Conservation (phyloP, 2,797 vertebrate species). For the Ataeniobius toweri region DNA sequence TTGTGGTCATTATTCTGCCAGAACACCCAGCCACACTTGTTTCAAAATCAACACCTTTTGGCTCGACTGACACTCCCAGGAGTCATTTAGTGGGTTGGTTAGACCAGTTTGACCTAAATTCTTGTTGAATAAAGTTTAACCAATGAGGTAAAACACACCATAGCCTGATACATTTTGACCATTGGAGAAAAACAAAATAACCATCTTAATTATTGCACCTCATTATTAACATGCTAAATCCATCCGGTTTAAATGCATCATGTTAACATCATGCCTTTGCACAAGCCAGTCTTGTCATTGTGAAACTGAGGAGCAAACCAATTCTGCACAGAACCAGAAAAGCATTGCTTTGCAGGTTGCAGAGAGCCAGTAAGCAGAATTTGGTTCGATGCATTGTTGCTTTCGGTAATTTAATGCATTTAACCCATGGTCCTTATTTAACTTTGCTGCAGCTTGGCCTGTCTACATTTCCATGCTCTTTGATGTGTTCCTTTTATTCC, state of each 20-base stretch:
- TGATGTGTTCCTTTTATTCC: not conserved
- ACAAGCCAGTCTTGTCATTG: not conserved
- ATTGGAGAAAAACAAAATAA: too few relatives aligned
- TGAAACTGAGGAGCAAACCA: constrained; percentile 17
- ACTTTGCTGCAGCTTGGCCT: not conserved
- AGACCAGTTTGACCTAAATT: not conserved
- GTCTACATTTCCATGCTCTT: not conserved
- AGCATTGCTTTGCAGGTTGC: constrained; percentile 24
- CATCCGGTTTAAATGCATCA: not conserved
- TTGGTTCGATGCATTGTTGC: not conserved
- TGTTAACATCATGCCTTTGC: not conserved
- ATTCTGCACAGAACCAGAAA: constrained; percentile 25
- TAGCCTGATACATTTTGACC: not conserved
- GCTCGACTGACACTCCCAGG: too few relatives aligned
- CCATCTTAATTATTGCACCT: not conserved
- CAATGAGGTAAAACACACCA: not conserved
- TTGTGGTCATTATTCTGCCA: not conserved
- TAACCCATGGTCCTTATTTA: not conserved
- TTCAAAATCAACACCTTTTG: too few relatives aligned
- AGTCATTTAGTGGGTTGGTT: too few relatives aligned
- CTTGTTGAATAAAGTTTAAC: not conserved
- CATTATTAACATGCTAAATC: not conserved
- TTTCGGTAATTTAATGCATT: not conserved
- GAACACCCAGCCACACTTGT: too few relatives aligned
- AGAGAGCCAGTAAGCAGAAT: not conserved